These are phyloP conservation scores for Oreamnos americanus DNA, from an alignment of 2,113 vertebrate species.

Conservation along the genomic window DNA sequence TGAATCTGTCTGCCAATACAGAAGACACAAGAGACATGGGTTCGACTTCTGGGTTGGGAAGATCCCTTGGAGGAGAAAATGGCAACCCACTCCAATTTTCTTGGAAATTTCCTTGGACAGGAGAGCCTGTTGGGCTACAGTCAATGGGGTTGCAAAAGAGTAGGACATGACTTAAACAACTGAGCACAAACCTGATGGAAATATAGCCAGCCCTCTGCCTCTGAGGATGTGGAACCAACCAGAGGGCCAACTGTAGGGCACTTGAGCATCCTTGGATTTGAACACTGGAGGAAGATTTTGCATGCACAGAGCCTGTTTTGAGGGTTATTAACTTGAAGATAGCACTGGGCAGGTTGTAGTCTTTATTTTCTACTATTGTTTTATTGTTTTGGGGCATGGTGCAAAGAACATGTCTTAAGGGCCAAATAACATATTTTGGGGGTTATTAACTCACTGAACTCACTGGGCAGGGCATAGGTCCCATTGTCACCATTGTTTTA, in stretches of 20 bases:
- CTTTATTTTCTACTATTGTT: not conserved
- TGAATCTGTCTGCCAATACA: not conserved
- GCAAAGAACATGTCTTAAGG: not conserved
- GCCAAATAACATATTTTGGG: not conserved
- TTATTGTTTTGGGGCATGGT: not conserved
- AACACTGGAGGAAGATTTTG: not conserved
- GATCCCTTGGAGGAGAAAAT: not conserved
- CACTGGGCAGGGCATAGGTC: not conserved
- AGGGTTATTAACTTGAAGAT: not conserved
- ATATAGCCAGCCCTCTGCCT: not conserved
- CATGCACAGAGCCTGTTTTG: not conserved
- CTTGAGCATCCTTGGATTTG: not conserved
- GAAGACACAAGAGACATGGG: not conserved
- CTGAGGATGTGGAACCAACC: not conserved
- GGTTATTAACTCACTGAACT: not conserved
- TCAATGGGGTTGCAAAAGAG: not conserved
- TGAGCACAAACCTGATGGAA: not conserved
- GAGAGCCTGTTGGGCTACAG: not conserved
- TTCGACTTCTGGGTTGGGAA: fast-evolving
- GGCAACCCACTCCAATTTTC: not conserved
- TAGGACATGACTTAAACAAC: not conserved
- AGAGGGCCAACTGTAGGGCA: not conserved
- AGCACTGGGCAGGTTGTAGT: not conserved
- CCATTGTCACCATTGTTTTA: not conserved
- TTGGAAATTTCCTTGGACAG: not conserved